phyloP scores from a whole-genome alignment of 2,113 vertebrate genomes.

The Phoenicopterus ruber region DNA sequence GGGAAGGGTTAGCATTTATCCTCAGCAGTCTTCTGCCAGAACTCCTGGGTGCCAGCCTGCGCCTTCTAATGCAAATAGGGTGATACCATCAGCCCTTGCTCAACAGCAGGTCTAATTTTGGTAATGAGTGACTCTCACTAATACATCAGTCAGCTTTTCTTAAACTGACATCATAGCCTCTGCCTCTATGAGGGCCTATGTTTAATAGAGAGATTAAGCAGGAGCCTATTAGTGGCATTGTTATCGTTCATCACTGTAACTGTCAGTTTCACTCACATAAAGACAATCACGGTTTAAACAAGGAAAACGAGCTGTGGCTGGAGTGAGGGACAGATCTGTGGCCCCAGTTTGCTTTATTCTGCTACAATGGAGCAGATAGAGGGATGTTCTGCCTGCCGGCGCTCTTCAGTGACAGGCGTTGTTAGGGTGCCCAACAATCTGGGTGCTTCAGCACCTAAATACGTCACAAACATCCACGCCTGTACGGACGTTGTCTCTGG shows the following conservation, averaged over 20 bases:
- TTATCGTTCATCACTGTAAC: not conserved
- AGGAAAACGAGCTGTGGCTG: not conserved
- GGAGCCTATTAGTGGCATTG: not conserved
- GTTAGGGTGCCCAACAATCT: not conserved
- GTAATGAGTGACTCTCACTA: not conserved
- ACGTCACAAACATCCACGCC: not conserved
- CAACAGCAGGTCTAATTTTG: slow-evolving; percentile 5
- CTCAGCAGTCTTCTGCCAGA: not conserved
- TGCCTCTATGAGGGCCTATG: not conserved
- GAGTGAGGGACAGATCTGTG: not conserved
- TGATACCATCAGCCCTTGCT: not conserved
- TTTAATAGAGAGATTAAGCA: not conserved
- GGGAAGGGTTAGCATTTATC: not conserved
- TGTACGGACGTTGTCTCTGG: accelerated
- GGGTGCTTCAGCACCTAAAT: not conserved
- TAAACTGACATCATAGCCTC: not conserved
- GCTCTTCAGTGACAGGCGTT: accelerated
- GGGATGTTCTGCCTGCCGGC: accelerated
- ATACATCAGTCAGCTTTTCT: not conserved
- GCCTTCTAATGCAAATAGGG: not conserved
- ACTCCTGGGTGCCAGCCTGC: not conserved
- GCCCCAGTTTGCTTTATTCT: not conserved
- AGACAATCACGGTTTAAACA: not conserved
- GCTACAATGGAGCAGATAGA: not conserved
- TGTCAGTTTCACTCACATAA: not conserved